Conservation (phyloP, 2,888 invertebrate species). For the Eupithecia pulchellata region DNA sequence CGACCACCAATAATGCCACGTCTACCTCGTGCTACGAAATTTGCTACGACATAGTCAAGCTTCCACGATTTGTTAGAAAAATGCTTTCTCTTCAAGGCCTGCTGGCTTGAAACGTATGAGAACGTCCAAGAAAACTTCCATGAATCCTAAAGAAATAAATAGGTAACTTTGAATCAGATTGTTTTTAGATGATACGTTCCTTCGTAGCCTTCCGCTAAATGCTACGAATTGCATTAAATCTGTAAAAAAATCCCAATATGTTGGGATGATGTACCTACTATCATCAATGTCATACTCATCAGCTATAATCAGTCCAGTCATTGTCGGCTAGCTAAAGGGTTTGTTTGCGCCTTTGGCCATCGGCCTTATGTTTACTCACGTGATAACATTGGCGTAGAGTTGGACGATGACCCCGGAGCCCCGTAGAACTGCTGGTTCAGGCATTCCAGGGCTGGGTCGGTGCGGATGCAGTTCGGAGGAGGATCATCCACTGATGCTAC, state of each 20-base stretch:
- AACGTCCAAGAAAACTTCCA: no score
- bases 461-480: constrained; percentile 65
- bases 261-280: no score
- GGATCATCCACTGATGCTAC: constrained; percentile 54
- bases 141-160: no score
- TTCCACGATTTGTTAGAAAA: not conserved
- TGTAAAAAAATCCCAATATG: no score
- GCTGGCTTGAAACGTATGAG: no score
- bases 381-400: constrained; percentile 63
- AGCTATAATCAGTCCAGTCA: not conserved
- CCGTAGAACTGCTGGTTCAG: constrained; percentile 74
- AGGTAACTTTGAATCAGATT: no score
- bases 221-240: no score
- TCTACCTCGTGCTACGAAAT: not conserved
- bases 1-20: no score
- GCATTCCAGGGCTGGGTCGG: constrained; percentile 71
- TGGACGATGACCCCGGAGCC: constrained; percentile 62
- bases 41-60: not conserved
- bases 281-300: not conserved
- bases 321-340: no score
- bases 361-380: constrained; percentile 65
- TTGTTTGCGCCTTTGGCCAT: not conserved
- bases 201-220: no score
- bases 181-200: no score
- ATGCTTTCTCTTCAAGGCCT: not conserved